These are phyloP conservation scores for Dendrocopos noguchii DNA, from an alignment of 2,113 vertebrate genomes.

Conservation along the genomic window DNA sequence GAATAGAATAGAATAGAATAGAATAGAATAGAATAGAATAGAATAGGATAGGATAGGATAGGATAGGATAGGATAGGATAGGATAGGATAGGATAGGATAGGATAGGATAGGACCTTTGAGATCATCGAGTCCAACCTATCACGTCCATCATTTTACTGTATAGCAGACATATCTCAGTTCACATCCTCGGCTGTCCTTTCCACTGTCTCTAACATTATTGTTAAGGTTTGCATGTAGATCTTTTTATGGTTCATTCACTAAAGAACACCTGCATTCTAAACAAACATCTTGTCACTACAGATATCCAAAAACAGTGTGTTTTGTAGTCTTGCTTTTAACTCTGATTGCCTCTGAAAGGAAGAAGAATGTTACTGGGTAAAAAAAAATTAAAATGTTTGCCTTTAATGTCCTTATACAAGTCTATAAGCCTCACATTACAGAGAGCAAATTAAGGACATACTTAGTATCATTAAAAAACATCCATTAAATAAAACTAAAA, in stretches of 20 bases:
- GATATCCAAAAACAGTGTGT: neutral
- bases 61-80: no score
- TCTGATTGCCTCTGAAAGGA: neutral
- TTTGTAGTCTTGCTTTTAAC: neutral
- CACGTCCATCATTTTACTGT: neutral
- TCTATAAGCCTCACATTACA: neutral
- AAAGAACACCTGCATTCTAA: neutral
- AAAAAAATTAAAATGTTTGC: neutral
- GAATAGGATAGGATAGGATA: no score
- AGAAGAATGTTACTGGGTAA: neutral
- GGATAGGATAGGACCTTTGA: no score
- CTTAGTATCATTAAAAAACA: neutral
- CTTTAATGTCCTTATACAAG: neutral
- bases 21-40: no score
- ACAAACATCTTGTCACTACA: neutral
- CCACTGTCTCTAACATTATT: neutral
- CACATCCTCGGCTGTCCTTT: neutral
- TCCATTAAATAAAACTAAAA: slow-evolving; percentile 25
- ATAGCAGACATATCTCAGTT: neutral
- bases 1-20: no score
- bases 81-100: no score
- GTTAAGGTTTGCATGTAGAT: neutral
- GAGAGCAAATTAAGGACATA: neutral
- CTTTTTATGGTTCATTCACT: neutral
- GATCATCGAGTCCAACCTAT: no score